A percentile compares a stretch with the other conserved stretches of the same genome.
phyloP scores from a whole-genome alignment of 2,888 invertebrate genomes.

The Abrostola triplasia region DNA sequence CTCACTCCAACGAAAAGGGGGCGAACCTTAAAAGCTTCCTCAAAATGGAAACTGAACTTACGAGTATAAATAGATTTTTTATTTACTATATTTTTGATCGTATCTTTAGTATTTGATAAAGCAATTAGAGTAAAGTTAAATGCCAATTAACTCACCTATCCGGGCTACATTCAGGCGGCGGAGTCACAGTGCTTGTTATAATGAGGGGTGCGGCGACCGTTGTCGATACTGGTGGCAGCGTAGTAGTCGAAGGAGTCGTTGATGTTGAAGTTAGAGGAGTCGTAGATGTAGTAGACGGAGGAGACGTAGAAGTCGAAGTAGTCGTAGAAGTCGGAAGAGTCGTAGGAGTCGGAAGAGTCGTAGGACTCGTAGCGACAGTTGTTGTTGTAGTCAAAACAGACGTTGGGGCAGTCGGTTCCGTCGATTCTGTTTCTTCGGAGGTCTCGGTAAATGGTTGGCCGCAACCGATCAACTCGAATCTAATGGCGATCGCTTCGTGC shows the following conservation, averaged over 20 bases:
- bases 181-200: constrained; percentile 38
- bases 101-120: too few relatives aligned
- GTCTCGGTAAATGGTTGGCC: constrained; percentile 48
- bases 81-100: too few relatives aligned
- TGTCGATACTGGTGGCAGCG: constrained; percentile 11
- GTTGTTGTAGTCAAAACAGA: not conserved
- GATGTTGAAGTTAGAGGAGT: constrained; percentile 2
- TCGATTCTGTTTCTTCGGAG: constrained; percentile 34
- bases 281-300: not conserved
- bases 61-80: too few relatives aligned
- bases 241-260: not conserved
- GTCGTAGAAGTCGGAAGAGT: constrained; percentile 1
- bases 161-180: constrained; percentile 43
- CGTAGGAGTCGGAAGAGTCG: not conserved
- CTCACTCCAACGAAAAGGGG: too few relatives aligned
- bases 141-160: constrained; percentile 49
- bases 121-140: not conserved
- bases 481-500: constrained; percentile 90
- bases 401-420: not conserved
- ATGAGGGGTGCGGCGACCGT: constrained; percentile 48
- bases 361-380: not conserved
- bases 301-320: not conserved
- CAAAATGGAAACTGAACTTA: too few relatives aligned
- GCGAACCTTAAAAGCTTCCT: too few relatives aligned
- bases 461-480: constrained; percentile 93